Evolutionary conservation across 2,797 vertebrate species (phyloP), one percentile per base, ranked within the genome.

Genomic region (Sphenopsis melanotis): DNA sequence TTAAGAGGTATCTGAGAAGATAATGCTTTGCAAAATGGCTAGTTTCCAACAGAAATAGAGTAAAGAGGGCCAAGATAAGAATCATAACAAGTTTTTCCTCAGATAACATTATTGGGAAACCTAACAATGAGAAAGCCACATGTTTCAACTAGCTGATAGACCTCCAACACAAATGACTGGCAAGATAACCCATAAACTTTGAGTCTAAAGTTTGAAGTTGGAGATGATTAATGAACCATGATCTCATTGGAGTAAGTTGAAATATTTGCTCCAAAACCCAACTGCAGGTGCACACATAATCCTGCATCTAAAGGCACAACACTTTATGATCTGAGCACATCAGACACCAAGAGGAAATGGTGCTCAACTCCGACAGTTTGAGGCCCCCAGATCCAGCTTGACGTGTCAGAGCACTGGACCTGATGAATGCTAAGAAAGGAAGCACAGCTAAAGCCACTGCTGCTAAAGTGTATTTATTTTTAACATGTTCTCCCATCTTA

Each of bases 381-480:
- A 88, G 56, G 23, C n/a, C 14, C 59, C 39, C 27, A 78, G 15
- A 44, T 12, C 18, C 49, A 75, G 15, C 22, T 1, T 24, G 29
- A 15, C 27, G 27, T 34, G 27, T 71, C 21, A 46, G 42, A 76
- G 32, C 22, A 57, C 0, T 19, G 8, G 26, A 70, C 42, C 12
- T 9, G 8, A 41, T 4, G 7, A 57, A 39, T 0, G 5, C 9
- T 63, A 63, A n/a, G 53, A 84, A 95, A 87, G 10, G 21, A 96
- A 82, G 36, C 29, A 66, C 60, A 74, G 10, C 26, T 64, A 36
- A 74, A 93, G 56, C 21, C 2, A 3, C 39, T 41, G 44, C 32
- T 84, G 37, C 44, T 85, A 11, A 84, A 60, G 34, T 14, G 29
- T 44, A 23, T 94, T 96, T 94, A 97, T 94, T 96, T 70, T 6